Percentiles rank a stretch among this genome's conserved stretches.
Evolutionary conservation across 2,113 vertebrate genomes (phyloP).

Genomic region (Etia nguti): DNA sequence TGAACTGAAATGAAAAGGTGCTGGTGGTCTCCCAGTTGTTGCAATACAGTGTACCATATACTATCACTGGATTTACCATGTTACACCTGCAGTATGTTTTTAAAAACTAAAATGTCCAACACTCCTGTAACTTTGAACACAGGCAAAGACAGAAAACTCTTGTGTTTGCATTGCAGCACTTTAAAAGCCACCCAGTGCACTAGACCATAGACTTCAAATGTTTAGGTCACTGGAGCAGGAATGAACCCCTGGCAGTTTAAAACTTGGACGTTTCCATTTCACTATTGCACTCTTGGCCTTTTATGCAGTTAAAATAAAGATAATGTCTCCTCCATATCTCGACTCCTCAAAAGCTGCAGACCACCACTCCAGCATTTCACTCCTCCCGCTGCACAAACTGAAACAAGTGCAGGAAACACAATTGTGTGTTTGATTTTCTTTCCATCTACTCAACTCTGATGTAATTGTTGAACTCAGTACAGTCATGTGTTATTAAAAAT

Average conservation of each 20-base stretch:
- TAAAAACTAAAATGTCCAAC: too few relatives aligned
- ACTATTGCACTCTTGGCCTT: background rate
- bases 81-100: background rate
- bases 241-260: background rate
- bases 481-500: too few relatives aligned
- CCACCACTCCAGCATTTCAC: background rate
- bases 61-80: fast-evolving
- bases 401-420: background rate
- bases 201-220: background rate
- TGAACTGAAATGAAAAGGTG: fast-evolving
- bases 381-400: background rate
- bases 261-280: background rate
- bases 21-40: background rate
- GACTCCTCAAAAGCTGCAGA: background rate
- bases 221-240: background rate
- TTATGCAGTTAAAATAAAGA: background rate
- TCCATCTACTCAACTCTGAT: too few relatives aligned
- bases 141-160: fast-evolving
- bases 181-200: fast-evolving
- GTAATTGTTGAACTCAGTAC: too few relatives aligned
- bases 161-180: background rate
- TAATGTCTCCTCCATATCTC: background rate
- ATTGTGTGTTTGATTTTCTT: background rate
- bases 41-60: fast-evolving
- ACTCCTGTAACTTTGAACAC: background rate